Evolutionary conservation across 1,140 invertebrate species (phyloP).

Genomic region (Berghia stephanieae): DNA sequence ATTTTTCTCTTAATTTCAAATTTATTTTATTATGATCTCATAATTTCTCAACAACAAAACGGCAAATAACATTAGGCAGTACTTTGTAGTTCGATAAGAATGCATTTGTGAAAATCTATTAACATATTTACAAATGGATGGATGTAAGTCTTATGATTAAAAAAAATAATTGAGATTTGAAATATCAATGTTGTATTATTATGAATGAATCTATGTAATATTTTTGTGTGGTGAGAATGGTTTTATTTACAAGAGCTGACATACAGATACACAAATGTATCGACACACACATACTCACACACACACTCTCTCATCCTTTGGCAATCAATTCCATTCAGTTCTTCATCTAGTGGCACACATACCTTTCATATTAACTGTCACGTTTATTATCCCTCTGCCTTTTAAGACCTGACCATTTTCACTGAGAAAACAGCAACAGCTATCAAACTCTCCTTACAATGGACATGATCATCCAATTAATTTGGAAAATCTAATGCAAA

Average conservation of each 20-base stretch:
- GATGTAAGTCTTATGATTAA: neutral
- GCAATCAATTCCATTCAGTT: slow-evolving; percentile 1
- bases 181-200: neutral
- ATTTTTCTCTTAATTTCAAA: too few relatives aligned
- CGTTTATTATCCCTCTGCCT: too few relatives aligned
- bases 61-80: too few relatives aligned
- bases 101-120: neutral
- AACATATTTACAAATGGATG: too few relatives aligned
- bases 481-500: neutral
- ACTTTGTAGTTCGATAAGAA: too few relatives aligned
- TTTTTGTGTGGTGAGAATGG: neutral
- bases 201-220: neutral
- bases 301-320: neutral
- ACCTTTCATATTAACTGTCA: neutral
- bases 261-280: neutral
- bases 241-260: neutral
- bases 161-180: neutral
- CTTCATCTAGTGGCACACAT: slow-evolving; percentile 14
- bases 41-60: too few relatives aligned
- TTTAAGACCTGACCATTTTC: too few relatives aligned
- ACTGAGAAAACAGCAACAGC: too few relatives aligned
- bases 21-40: too few relatives aligned
- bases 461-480: neutral
- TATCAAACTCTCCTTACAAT: neutral
- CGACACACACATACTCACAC: neutral